These are phyloP conservation scores for Ganaspis sp. DNA, from an alignment of 1,140 invertebrate genomes.

Conservation along the genomic window DNA sequence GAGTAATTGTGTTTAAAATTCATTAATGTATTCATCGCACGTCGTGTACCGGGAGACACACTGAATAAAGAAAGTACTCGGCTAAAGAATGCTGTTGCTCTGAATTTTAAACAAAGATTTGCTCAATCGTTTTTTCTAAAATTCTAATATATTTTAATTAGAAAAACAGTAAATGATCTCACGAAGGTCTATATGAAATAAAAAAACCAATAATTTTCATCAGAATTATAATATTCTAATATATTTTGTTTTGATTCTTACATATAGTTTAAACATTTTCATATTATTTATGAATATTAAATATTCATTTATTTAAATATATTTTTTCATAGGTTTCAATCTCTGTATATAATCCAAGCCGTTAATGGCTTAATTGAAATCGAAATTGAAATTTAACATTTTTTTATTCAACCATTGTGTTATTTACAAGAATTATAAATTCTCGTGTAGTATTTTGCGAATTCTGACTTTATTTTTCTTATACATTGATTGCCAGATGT, in stretches of 20 bases:
- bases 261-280: no score
- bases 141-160: no score
- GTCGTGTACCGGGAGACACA: slow-evolving; percentile 3
- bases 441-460: background rate
- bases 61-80: slow-evolving; percentile 17
- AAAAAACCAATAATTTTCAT: no score
- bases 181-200: no score
- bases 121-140: background rate
- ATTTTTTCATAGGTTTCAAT: no score
- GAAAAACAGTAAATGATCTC: background rate
- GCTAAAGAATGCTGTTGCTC: slow-evolving; percentile 5
- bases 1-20: background rate
- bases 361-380: no score
- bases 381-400: background rate
- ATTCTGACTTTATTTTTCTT: background rate
- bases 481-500: background rate
- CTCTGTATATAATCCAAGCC: no score
- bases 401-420: no score
- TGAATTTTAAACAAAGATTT: slow-evolving; percentile 6
- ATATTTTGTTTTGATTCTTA: background rate
- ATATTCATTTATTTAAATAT: no score
- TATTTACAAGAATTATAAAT: background rate
- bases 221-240: background rate
- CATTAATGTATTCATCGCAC: slow-evolving; percentile 6
- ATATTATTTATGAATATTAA: no score